Percentiles rank a stretch among this genome's conserved stretches.
Conservation (phyloP, 1,140 invertebrate species). For the Maniola jurtina region DNA sequence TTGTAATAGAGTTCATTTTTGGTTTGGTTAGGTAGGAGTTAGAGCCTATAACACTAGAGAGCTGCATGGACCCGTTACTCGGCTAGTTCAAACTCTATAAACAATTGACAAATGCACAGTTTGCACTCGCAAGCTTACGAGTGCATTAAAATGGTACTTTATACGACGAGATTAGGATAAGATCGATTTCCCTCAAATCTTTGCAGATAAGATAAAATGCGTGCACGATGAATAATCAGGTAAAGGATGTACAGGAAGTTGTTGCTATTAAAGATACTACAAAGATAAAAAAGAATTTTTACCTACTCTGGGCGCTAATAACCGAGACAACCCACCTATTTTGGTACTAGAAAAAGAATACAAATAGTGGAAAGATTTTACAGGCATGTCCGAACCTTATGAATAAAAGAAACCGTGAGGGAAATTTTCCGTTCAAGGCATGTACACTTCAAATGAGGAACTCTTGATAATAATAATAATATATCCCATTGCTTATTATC, state of each 20-base stretch:
- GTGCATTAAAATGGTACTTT: slow-evolving; percentile 12
- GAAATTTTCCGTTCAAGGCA: slow-evolving; percentile 11
- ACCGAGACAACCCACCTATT: background rate
- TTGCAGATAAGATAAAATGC: background rate
- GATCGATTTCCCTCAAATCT: too few relatives aligned
- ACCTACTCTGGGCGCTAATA: too few relatives aligned
- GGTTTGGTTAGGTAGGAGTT: slow-evolving; percentile 4
- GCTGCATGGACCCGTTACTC: slow-evolving; percentile 24
- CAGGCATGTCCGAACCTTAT: slow-evolving; percentile 3
- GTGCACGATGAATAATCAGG: background rate
- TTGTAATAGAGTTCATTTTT: slow-evolving; percentile 6
- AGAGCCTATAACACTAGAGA: slow-evolving; percentile 3
- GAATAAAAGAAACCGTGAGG: slow-evolving; percentile 18
- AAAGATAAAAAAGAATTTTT: too few relatives aligned
- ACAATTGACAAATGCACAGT: slow-evolving; percentile 35
- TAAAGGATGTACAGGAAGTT: background rate
- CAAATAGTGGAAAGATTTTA: slow-evolving; percentile 3
- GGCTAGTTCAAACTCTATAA: slow-evolving; percentile 35
- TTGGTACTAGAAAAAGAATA: background rate
- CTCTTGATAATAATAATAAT: background rate
- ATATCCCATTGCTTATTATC: background rate
- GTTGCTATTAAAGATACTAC: too few relatives aligned
- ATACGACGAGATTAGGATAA: background rate
- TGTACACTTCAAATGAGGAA: slow-evolving; percentile 1
- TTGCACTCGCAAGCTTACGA: slow-evolving; percentile 1